Evolutionary conservation across 2,888 invertebrate species (phyloP), one percentile per base, ranked within the genome.

Genomic region (Heteromyza rotundicornis): DNA sequence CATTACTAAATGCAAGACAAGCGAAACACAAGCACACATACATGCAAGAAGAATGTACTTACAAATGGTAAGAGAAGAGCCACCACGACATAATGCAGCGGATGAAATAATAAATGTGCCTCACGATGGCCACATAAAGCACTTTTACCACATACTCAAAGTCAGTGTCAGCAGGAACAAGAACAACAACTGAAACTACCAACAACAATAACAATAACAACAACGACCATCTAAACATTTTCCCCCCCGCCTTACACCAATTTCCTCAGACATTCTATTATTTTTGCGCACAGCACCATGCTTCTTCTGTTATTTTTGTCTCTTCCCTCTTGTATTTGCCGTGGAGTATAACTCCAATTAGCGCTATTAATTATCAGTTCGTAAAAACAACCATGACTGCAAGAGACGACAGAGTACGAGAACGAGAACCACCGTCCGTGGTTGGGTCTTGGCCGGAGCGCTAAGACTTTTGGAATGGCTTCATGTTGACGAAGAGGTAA

Each of bases 291-390:
- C 27, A 7, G 27, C 27, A 10, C 10, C 27, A 10, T 27, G 10
- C 16, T 40, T n/a, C 16, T 40, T 40, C 40, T n/a, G 5, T 40
- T 40, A 14, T 40, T 40, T 40, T 40, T n/a, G 14, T n/a, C 16
- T 40, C 14, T n/a, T n/a, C 10, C 14, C 40, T 40, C 10, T 14
- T 40, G 40, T n/a, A 5, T 7, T n/a, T n/a, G 40, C 40, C 40
- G 14, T 40, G 40, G n/a, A 40, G 40, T n/a, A 40, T 17, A 51
- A 35, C 59, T 59, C 47, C 52, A 63, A 63, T 63, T 63, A 63
- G 63, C 63, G 27, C 59, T 24, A 55, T 59, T 59, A 59, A 59
- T 63, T 63, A 63, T 59, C 63, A 59, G 52, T 47, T 50, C 57
- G 22, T 59, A 35, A 57, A 52, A 47, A 53, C 22, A 16, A 52